Base-by-base conservation (phyloP, 1,140 invertebrate genomes). In the Hetaerina americana region DNA sequence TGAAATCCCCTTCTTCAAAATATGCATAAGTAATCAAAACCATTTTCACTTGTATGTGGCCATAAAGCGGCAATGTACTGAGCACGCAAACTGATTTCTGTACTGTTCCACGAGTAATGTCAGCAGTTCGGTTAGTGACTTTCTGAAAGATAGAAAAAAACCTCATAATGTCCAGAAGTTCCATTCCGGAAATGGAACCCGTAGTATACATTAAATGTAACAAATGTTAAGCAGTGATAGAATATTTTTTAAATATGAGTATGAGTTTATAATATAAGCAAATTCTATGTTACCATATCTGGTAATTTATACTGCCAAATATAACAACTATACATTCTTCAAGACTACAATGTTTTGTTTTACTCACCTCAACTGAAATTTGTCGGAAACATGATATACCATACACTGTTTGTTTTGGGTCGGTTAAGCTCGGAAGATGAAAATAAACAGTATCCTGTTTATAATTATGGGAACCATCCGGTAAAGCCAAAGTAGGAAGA, bases 401-500 rank as follows among this genome's bases (percentile, higher is more conserved):
- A 86, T 92, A 99, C 10, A 99, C 88, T 57, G 96, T 97, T 76
- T 89, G 85, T 71, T 89, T 88, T 25, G 91, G 88, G 78, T 95
- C 88, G 22, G 86, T 89, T 26, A 95, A 82, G 77, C 94, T 93
- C 28, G 96, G 96, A 71, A 99, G 83, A 82, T 97, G 94, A 81
- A 99, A 99, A 83, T 92, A 99, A 70, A 98, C 93, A 0, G 95
- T 96, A 79, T 99, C 97, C 80, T 96, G 90, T 72, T 92, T 87
- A 81, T 90, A 98, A 84, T 99, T 99, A 78, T 99, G 97, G 26
- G 96, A 96, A 68, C 97, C 97, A 87, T 99, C 97, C 26, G 97
- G 97, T 73, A 99, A 82, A 0, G 96, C 96, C 26, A 99, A 80
- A 0, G 96, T 96, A 67, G 97, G 95, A 28, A 99, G 84, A 81